These are phyloP conservation scores for Prenolepis imparis DNA, from an alignment of 2,888 invertebrate species.

Conservation along the genomic window DNA sequence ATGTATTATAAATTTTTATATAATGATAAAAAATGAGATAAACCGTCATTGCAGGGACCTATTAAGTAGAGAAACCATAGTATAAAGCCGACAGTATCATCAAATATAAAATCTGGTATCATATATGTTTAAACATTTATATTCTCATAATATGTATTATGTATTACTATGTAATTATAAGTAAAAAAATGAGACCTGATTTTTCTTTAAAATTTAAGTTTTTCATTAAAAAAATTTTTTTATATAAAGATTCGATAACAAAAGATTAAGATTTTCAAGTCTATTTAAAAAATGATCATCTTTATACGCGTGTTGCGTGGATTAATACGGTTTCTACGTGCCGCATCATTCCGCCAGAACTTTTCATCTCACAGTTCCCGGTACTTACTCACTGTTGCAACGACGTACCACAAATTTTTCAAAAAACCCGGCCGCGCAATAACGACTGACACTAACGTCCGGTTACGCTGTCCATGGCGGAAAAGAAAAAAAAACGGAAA, in stretches of 20 bases:
- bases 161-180: too few relatives aligned
- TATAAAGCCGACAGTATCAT: too few relatives aligned
- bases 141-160: too few relatives aligned
- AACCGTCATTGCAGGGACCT: too few relatives aligned
- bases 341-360: neutral
- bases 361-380: conserved; percentile 10
- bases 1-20: too few relatives aligned
- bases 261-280: neutral
- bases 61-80: too few relatives aligned
- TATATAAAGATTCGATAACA: neutral
- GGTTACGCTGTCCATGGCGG: neutral
- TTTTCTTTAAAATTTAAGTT: neutral
- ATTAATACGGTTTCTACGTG: conserved; percentile 44
- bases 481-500: conserved; percentile 20
- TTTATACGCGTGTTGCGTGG: conserved; percentile 26
- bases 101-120: too few relatives aligned
- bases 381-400: conserved; percentile 15
- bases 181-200: neutral
- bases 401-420: conserved; percentile 47
- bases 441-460: conserved; percentile 24
- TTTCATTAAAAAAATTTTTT: conserved; percentile 6
- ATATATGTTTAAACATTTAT: too few relatives aligned
- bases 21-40: too few relatives aligned
- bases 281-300: conserved; percentile 14
- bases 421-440: conserved; percentile 33